Evolutionary conservation across 2,113 vertebrate species (phyloP), one percentile per base, ranked within the genome.

Genomic region (Hydrolagus affinis): DNA sequence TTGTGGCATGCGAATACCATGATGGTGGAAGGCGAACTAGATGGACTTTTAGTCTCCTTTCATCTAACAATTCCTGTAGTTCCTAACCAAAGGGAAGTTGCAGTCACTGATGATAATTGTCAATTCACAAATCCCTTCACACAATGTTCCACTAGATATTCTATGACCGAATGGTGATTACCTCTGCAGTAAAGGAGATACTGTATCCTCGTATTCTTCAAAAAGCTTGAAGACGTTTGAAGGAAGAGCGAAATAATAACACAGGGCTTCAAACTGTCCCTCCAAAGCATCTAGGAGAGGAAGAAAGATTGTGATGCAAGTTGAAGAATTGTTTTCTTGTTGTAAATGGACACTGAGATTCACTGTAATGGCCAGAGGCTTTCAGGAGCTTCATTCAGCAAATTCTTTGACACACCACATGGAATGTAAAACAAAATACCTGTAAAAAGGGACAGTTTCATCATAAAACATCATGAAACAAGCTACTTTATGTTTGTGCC

Each of bases 161-260:
- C 21, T 15, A 73, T 14, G 15, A n/a, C 21, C n/a, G 85, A 85
- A 28, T 12, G 57, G 0, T 64, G 59, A 62, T 4, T 91, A 98
- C 98, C 95, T 97, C 85, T 95, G 94, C 57, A 99, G 89, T 87
- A 99, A 91, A 23, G 95, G 94, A 77, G 90, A 90, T 87, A 97
- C 85, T 11, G 91, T 91, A 85, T 96, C 95, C 91, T 92, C 93
- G 85, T 99, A 94, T 11, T 97, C 95, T 85, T 95, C 95, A 89
- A 98, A 99, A 88, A 99, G 96, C 90, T 96, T 92, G 89, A 98
- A 98, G 85, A 99, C 88, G 91, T 99, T 97, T 86, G 94, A 93
- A 78, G 98, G 98, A 74, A 99, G 91, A 85, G 94, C 95, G 77
- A 99, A 91, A 87, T 97, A 99, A 91, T 92, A 94, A 90, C 97